These are phyloP conservation scores for Alcis repandata DNA, from an alignment of 2,888 invertebrate genomes.

Conservation along the genomic window DNA sequence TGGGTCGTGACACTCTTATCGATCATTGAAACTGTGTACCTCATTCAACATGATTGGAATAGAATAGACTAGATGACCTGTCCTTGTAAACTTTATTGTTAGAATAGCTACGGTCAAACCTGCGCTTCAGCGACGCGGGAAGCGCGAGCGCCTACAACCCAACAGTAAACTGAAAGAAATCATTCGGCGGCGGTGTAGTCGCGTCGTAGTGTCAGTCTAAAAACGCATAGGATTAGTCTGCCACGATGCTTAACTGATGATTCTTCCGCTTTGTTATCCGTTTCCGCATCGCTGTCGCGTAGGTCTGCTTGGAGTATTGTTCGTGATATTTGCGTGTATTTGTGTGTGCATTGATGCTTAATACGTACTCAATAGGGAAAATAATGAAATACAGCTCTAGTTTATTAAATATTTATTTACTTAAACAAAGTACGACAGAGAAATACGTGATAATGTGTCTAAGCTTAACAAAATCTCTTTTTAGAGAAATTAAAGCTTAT, in stretches of 20 bases:
- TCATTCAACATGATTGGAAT: conserved; percentile 58
- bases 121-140: too few species aligned
- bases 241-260: too few species aligned
- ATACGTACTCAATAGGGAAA: not conserved
- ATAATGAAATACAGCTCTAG: not conserved
- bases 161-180: too few species aligned
- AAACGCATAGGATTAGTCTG: too few species aligned
- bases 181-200: too few species aligned
- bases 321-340: conserved; percentile 1
- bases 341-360: not conserved
- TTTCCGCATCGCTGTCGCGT: too few species aligned
- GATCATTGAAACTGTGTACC: conserved; percentile 57
- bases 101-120: not conserved
- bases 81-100: conserved; percentile 26
- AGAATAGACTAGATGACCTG: conserved; percentile 49
- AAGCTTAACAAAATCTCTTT: conserved; percentile 27
- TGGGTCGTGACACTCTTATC: conserved; percentile 54
- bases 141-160: too few species aligned
- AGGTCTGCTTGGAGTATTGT: too few species aligned
- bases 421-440: conserved; percentile 41
- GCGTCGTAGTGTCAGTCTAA: too few species aligned
- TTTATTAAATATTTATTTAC: conserved; percentile 41
- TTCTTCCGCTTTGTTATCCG: too few species aligned
- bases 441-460: conserved; percentile 1
- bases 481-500: conserved; percentile 27